phyloP scores from a whole-genome alignment of 1,140 invertebrate species.

The Pseudomyrmex sp. region DNA sequence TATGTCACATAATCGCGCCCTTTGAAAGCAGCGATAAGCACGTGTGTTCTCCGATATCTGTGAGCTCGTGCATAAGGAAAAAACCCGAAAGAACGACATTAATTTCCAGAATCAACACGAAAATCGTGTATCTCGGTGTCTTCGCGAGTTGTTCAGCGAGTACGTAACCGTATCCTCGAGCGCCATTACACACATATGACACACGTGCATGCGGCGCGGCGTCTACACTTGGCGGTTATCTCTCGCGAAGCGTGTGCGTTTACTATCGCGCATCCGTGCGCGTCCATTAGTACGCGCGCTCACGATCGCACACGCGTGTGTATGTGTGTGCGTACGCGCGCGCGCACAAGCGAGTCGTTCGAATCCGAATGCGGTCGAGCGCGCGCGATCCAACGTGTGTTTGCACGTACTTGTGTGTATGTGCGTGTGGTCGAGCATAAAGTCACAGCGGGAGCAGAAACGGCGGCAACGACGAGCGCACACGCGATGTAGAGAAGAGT shows the following conservation, averaged over 20 bases:
- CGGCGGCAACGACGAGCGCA: slow-evolving; percentile 68
- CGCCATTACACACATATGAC: not conserved
- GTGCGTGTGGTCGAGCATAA: slow-evolving; percentile 57
- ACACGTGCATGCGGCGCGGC: not conserved
- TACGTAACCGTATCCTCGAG: slow-evolving; percentile 44
- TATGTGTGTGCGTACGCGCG: not conserved
- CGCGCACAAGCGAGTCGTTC: not conserved
- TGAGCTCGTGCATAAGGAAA: not conserved
- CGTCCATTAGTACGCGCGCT: slow-evolving; percentile 46
- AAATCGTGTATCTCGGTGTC: slow-evolving; percentile 23
- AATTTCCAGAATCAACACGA: slow-evolving; percentile 36
- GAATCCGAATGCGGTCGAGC: slow-evolving; percentile 54
- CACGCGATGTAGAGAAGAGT: slow-evolving; percentile 55
- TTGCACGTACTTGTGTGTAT: not conserved
- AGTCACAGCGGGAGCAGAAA: slow-evolving; percentile 68
- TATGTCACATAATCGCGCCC: slow-evolving; percentile 8
- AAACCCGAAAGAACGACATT: slow-evolving; percentile 14
- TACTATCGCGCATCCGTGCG: slow-evolving; percentile 53
- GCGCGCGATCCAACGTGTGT: slow-evolving; percentile 5
- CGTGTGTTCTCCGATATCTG: not conserved
- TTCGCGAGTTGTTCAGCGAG: slow-evolving; percentile 11
- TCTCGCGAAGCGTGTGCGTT: slow-evolving; percentile 49
- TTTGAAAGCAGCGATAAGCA: not conserved
- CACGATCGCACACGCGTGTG: slow-evolving; percentile 1
- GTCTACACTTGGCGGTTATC: slow-evolving; percentile 30